Evolutionary conservation across 2,113 vertebrate genomes (phyloP), one percentile per base, ranked within the genome.

Genomic region (Onychostoma macrolepis): DNA sequence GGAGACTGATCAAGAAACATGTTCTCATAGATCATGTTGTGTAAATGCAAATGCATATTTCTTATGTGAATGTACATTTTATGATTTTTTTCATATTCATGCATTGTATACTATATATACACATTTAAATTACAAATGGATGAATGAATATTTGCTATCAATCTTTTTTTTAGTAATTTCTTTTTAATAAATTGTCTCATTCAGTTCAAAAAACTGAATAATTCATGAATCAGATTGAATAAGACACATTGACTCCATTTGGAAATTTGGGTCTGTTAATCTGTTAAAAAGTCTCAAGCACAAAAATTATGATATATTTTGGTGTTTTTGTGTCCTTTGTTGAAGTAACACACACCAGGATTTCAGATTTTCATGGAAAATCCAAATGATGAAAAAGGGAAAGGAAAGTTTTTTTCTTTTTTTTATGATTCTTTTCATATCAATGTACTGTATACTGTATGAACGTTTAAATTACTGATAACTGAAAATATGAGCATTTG

Each of bases 1-100:
- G 88, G 87, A 91, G 89, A 80, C 89, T 88, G 88, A 88, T 81
- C 77, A 38, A 74, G 45, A 72, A 72, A 50, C 9, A 50, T 50
- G 36, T 48, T 45, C 33, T 67, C 41, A 69, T 83, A 21, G 69
- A 83, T 28, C 80, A 83, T 45, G 38, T 65, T 48, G 38, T 15
- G 48, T n/a, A 9, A 21, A 48, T 81, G 30, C 19, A 80, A 56
- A 38, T 28, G 10, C 19, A 48, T 33, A 33, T 71, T 83, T 43
- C 4, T 21, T 30, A 6, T 81, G 10, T 38, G n/a, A 63, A 56
- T 15, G 21, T 13, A 74, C 9, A 48, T 48, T 48, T 48, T 48
- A 48, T 15, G 45, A 48, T 4, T 41, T 33, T 33, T 69, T 33
- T 71, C 17, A 19, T 36, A 71, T 71, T 17, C 17, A 17, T 71